Conservation (phyloP, 2,113 vertebrate genomes). For the Xenotilapia longispinis region DNA sequence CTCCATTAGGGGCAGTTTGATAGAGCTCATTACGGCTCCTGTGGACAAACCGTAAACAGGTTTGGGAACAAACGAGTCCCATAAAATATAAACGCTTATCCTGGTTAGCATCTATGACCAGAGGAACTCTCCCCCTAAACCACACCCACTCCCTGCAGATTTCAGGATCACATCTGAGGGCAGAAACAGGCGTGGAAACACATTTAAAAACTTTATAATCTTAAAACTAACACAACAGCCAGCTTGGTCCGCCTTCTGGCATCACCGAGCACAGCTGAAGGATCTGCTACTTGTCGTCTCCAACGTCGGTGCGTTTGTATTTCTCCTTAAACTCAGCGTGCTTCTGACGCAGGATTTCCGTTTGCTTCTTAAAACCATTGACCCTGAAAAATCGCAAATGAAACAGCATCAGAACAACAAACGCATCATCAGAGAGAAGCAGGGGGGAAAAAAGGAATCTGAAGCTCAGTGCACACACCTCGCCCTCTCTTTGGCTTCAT, state of each 20-base stretch:
- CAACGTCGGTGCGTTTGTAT: constrained; percentile 35
- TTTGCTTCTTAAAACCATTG: constrained; percentile 76
- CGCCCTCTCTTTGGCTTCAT: constrained; percentile 77
- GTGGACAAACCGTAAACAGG: background rate
- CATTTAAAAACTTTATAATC: background rate
- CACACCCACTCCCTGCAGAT: background rate
- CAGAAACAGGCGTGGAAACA: background rate
- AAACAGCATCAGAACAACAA: background rate
- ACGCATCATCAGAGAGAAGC: background rate
- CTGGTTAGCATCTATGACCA: background rate
- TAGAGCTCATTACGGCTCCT: background rate
- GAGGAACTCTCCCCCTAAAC: background rate
- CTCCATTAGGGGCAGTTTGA: background rate
- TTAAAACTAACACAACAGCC: background rate
- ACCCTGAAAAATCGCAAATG: constrained; percentile 44
- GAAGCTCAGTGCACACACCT: constrained; percentile 61
- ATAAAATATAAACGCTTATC: background rate
- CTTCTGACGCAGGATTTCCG: constrained; percentile 73
- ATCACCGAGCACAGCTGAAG: background rate
- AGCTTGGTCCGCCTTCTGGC: background rate
- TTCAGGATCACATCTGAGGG: background rate
- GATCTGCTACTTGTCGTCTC: constrained; percentile 53
- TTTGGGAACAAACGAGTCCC: background rate
- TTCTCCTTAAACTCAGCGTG: constrained; percentile 68
- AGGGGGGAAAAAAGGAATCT: background rate